A percentile compares a stretch with the other conserved stretches of the same genome.
Conservation (phyloP, 2,797 vertebrate genomes). For the Alosa sapidissima region DNA sequence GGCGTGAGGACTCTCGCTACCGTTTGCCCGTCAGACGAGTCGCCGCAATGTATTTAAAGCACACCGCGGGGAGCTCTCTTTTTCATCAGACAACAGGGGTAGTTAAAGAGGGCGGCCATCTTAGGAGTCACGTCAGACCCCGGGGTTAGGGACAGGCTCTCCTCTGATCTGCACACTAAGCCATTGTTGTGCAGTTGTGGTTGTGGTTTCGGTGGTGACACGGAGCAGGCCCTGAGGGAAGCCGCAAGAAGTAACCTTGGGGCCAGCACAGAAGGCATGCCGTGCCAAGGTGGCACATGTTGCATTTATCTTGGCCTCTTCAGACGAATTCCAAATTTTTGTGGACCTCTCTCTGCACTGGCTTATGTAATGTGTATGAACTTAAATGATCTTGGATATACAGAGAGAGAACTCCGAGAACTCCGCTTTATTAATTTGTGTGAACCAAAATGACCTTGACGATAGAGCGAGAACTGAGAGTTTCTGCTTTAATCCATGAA, state of each 20-base stretch:
- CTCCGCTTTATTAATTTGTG: neutral
- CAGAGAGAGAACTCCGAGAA: neutral
- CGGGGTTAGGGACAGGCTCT: neutral
- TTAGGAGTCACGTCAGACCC: neutral
- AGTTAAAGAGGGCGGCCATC: neutral
- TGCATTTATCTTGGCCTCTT: slow-evolving; percentile 9
- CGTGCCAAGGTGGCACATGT: neutral
- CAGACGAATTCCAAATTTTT: neutral
- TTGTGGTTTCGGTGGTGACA: neutral
- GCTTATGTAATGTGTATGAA: neutral
- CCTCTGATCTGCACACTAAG: neutral
- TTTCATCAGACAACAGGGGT: neutral
- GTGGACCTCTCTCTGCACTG: neutral
- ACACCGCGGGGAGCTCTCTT: neutral
- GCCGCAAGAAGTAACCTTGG: neutral
- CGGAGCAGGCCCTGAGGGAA: neutral
- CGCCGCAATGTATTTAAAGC: neutral
- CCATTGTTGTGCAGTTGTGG: slow-evolving; percentile 16
- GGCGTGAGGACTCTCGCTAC: neutral
- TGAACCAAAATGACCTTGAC: slow-evolving; percentile 10
- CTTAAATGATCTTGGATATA: neutral
- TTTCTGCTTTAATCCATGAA: neutral
- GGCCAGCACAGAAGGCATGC: neutral
- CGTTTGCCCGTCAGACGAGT: neutral
- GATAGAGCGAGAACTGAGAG: neutral